phyloP scores from a whole-genome alignment of 1,140 invertebrate genomes.

The Cyrtorhinus lividipennis region DNA sequence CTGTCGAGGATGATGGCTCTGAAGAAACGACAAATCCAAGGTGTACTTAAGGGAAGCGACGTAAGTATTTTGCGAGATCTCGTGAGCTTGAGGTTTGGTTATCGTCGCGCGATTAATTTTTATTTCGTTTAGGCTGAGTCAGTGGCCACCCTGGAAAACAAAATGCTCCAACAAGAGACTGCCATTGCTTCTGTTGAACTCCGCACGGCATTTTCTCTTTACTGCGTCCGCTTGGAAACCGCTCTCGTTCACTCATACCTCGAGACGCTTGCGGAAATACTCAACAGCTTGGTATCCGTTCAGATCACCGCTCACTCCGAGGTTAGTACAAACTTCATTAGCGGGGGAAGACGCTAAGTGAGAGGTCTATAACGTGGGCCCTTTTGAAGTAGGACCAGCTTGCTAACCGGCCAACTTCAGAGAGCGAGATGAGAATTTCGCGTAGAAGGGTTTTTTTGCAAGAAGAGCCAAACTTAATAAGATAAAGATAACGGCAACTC shows the following conservation, averaged over 20 bases:
- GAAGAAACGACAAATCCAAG: slow-evolving; percentile 54
- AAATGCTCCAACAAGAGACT: slow-evolving; percentile 53
- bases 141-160: slow-evolving; percentile 50
- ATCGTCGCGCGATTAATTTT: too few species aligned
- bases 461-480: not conserved
- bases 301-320: slow-evolving; percentile 45
- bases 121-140: slow-evolving; percentile 51
- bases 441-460: not conserved
- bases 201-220: slow-evolving; percentile 50
- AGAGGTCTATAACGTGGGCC: not conserved
- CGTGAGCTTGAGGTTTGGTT: too few species aligned
- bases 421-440: not conserved
- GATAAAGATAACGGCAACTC: not conserved
- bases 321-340: slow-evolving; percentile 31
- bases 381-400: not conserved
- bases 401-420: not conserved
- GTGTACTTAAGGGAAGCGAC: slow-evolving; percentile 44
- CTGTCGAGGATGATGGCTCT: slow-evolving; percentile 50
- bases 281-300: slow-evolving; percentile 44
- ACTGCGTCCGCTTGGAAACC: slow-evolving; percentile 57
- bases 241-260: slow-evolving; percentile 52
- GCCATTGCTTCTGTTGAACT: slow-evolving; percentile 54
- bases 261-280: slow-evolving; percentile 45
- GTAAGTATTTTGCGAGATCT: slow-evolving; percentile 31
- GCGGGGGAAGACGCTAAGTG: not conserved